Evolutionary conservation across 2,888 invertebrate species (phyloP).

Genomic region (Cephus runcator): DNA sequence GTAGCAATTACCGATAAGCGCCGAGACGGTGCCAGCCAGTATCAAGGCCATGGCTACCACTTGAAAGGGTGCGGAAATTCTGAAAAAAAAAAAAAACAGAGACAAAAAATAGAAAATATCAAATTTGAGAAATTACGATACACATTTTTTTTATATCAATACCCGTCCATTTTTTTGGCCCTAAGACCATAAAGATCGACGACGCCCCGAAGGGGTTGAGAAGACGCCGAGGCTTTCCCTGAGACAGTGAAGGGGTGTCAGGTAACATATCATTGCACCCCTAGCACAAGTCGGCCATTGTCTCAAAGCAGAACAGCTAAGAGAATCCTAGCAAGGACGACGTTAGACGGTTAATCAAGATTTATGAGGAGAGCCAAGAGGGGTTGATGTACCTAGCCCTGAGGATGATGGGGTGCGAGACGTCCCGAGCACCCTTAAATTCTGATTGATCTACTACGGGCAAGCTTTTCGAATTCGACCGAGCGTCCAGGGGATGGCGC

Average conservation of each 20-base stretch:
- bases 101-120: constrained; percentile 19
- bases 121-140: background rate
- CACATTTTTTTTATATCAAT: background rate
- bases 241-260: constrained; percentile 8
- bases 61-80: constrained; percentile 72
- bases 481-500: background rate
- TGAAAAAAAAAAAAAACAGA: constrained; percentile 56
- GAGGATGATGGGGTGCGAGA: constrained; percentile 3
- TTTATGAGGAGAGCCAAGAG: constrained; percentile 26
- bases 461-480: constrained; percentile 27
- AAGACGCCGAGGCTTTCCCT: background rate
- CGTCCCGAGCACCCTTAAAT: constrained; percentile 23
- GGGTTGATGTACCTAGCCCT: background rate
- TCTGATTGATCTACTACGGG: constrained; percentile 40
- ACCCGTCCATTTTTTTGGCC: background rate
- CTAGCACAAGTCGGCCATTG: background rate
- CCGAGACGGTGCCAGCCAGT: constrained; percentile 69
- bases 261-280: constrained; percentile 14
- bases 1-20: constrained; percentile 72
- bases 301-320: background rate
- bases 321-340: background rate
- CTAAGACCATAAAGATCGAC: background rate
- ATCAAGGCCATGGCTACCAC: constrained; percentile 68
- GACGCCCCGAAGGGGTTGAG: background rate
- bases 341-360: constrained; percentile 41